Percentiles rank a stretch among this genome's conserved stretches.
These are phyloP conservation scores for Marmota monax DNA, from an alignment of 2,113 vertebrate genomes.

Conservation along the genomic window DNA sequence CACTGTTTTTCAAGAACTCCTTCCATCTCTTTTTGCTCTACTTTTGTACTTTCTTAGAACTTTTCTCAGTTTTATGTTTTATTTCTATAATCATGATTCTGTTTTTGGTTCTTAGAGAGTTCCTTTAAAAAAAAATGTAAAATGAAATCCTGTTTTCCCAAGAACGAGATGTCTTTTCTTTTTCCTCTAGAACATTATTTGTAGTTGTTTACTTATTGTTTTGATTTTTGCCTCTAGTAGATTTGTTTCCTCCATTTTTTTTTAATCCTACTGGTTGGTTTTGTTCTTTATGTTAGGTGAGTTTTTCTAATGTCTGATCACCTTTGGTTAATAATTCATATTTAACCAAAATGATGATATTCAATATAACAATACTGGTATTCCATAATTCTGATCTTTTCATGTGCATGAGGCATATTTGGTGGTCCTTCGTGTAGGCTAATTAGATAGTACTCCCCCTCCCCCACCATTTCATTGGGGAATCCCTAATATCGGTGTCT, in stretches of 20 bases:
- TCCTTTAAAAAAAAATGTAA: constrained; percentile 25
- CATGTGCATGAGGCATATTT: not conserved
- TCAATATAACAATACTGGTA: not conserved
- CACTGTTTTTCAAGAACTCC: not conserved
- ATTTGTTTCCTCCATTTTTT: not conserved
- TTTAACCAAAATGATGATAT: not conserved
- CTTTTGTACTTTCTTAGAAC: not conserved
- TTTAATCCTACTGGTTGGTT: not conserved
- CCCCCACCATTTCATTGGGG: not conserved
- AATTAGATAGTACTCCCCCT: not conserved
- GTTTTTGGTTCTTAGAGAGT: not conserved
- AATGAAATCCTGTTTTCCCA: not conserved
- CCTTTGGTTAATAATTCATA: not conserved
- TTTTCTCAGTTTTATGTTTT: constrained; percentile 9
- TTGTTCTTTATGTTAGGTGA: not conserved
- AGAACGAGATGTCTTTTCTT: not conserved
- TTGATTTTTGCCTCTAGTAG: not conserved
- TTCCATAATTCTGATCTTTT: not conserved
- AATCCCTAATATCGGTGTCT: not conserved
- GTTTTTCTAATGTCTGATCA: not conserved
- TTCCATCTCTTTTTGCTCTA: constrained; percentile 8
- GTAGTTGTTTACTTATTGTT: not conserved
- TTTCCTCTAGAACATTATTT: not conserved
- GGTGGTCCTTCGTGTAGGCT: not conserved
- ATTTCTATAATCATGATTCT: not conserved